These are phyloP conservation scores for Brachionus plicatilis DNA, from an alignment of 1,140 invertebrate species.

Conservation along the genomic window DNA sequence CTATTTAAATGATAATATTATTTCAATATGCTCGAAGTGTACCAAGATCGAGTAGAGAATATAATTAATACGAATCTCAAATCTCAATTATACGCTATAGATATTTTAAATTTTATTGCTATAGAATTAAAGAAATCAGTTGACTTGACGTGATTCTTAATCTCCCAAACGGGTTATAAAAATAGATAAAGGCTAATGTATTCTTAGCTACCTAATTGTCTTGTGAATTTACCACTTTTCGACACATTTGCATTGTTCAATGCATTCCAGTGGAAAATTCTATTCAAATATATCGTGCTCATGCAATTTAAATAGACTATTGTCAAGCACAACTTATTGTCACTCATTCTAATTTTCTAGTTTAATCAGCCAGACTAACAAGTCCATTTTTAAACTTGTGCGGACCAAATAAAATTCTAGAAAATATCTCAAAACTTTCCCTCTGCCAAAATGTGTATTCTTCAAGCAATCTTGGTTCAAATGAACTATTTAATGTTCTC, in stretches of 20 bases:
- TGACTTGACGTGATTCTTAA: constrained; percentile 19
- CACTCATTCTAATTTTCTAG: background rate
- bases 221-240: constrained; percentile 9
- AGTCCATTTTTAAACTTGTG: no score
- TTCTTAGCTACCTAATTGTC: constrained; percentile 27
- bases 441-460: no score
- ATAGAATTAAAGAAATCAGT: constrained; percentile 2
- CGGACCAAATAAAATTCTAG: no score
- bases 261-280: constrained; percentile 1
- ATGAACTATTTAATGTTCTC: no score
- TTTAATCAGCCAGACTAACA: background rate
- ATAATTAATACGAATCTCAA: constrained; percentile 29
- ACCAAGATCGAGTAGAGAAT: background rate
- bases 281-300: background rate
- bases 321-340: background rate
- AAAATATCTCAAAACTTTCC: no score
- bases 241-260: constrained; percentile 1
- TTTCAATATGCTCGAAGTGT: constrained; percentile 9
- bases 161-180: constrained; percentile 20
- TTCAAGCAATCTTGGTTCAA: no score
- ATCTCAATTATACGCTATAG: constrained; percentile 30
- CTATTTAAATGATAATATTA: constrained; percentile 32
- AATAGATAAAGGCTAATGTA: background rate
- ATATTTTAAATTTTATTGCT: constrained; percentile 19
- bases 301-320: background rate